phyloP scores from a whole-genome alignment of 2,797 vertebrate species.

The Orestias chungarensis region DNA sequence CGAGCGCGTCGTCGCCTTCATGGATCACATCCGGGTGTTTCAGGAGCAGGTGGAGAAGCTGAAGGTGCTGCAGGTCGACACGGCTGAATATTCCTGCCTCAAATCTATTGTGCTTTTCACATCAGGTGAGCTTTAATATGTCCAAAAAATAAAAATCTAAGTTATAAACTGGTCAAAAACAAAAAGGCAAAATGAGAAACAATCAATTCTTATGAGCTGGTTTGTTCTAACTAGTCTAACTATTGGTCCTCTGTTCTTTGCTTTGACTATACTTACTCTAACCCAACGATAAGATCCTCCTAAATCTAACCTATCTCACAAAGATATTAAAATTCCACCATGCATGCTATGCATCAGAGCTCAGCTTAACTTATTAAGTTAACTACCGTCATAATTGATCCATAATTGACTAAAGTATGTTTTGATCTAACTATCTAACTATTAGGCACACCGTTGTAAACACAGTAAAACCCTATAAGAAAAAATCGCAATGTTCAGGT shows the following conservation, averaged over 20 bases:
- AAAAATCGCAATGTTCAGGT: not conserved
- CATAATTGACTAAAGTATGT: no score
- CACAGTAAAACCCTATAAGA: not conserved
- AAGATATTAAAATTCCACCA: not conserved
- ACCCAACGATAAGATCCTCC: not conserved
- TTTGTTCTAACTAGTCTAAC: not conserved
- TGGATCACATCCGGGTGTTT: conserved; percentile 91
- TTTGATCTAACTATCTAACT: no score
- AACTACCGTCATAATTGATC: not conserved
- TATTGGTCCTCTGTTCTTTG: not conserved
- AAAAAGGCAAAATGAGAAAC: no score
- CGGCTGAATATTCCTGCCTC: conserved; percentile 87
- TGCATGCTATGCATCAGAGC: not conserved
- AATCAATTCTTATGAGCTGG: no score
- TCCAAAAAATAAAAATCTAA: no score
- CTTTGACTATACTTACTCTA: not conserved
- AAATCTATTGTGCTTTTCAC: conserved; percentile 89
- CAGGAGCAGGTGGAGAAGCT: conserved; percentile 92
- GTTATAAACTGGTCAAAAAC: no score
- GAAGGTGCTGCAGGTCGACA: conserved; percentile 87
- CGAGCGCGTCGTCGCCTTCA: conserved; percentile 87
- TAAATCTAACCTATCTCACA: not conserved
- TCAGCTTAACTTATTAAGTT: not conserved
- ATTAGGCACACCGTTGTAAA: not conserved
- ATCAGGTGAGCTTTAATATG: conserved; percentile 88